phyloP scores from a whole-genome alignment of 2,113 vertebrate species.

The Mormyrus lacerda region DNA sequence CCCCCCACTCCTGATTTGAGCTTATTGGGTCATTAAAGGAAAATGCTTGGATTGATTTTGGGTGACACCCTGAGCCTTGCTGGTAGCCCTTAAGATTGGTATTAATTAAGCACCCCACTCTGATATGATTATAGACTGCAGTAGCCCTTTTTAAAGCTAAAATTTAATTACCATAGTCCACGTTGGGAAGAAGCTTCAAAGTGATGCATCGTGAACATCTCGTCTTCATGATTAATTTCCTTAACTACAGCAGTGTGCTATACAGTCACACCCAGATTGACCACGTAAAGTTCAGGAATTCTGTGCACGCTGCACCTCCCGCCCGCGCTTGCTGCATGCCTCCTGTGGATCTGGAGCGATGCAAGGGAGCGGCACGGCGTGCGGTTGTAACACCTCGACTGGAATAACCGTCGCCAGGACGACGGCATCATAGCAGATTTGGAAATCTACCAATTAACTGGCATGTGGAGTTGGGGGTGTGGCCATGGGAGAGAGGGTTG shows the following conservation, averaged over 20 bases:
- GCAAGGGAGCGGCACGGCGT: neutral
- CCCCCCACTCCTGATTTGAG: neutral
- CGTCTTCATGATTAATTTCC: neutral
- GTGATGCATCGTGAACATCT: neutral
- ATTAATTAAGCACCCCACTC: neutral
- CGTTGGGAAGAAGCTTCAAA: neutral
- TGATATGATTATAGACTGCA: neutral
- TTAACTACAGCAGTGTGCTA: neutral
- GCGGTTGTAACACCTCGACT: neutral
- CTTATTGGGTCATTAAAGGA: neutral
- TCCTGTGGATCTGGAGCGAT: neutral
- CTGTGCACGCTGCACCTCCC: neutral
- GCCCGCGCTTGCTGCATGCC: neutral
- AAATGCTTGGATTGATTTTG: neutral
- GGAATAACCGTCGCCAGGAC: neutral
- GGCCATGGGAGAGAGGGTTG: conserved; percentile 30
- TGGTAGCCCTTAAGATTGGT: neutral
- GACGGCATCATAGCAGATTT: neutral
- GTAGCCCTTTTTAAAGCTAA: neutral
- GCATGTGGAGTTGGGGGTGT: conserved; percentile 36
- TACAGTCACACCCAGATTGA: neutral
- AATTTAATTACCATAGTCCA: neutral
- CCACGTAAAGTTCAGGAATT: neutral
- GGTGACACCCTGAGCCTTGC: neutral
- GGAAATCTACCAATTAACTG: conserved; percentile 34